Percentiles rank a stretch among this genome's conserved stretches.
Conservation (phyloP, 2,797 vertebrate genomes). For the Platyrinchus mystaceus region DNA sequence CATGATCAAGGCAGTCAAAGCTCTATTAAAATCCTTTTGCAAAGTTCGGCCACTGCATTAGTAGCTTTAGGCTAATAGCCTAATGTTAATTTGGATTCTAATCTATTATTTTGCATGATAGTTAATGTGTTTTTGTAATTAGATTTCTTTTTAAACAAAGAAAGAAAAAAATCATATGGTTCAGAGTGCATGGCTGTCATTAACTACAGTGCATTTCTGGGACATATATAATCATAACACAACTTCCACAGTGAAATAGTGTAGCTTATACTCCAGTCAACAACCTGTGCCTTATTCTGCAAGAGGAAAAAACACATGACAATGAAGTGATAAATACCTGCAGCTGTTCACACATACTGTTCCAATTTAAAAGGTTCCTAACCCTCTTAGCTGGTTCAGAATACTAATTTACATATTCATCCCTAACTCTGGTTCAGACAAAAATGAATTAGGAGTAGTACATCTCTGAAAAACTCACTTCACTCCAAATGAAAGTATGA, state of each 20-base stretch:
- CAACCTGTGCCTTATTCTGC: not conserved
- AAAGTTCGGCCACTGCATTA: conserved; percentile 45
- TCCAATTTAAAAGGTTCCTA: conserved; percentile 23
- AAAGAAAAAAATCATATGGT: not conserved
- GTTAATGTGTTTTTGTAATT: conserved; percentile 46
- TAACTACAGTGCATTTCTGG: conserved; percentile 18
- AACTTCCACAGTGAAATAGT: not conserved
- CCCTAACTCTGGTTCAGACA: not conserved
- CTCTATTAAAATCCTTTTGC: conserved; percentile 45
- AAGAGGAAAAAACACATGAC: not conserved
- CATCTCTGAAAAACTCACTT: not conserved
- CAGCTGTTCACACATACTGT: conserved; percentile 35
- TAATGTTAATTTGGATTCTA: conserved; percentile 49
- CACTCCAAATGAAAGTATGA: not conserved
- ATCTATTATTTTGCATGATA: conserved; percentile 17
- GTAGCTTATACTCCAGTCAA: not conserved
- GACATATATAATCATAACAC: not conserved
- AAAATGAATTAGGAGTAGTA: not conserved
- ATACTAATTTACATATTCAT: conserved; percentile 13
- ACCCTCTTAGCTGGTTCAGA: not conserved
- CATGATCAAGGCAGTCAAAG: conserved; percentile 41
- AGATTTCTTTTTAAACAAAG: conserved; percentile 9
- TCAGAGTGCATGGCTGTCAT: conserved; percentile 25
- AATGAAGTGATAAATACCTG: conserved; percentile 36
- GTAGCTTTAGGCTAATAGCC: conserved; percentile 39